Evolutionary conservation across 1,140 invertebrate genomes (phyloP).

Genomic region (Harpegnathos saltator): DNA sequence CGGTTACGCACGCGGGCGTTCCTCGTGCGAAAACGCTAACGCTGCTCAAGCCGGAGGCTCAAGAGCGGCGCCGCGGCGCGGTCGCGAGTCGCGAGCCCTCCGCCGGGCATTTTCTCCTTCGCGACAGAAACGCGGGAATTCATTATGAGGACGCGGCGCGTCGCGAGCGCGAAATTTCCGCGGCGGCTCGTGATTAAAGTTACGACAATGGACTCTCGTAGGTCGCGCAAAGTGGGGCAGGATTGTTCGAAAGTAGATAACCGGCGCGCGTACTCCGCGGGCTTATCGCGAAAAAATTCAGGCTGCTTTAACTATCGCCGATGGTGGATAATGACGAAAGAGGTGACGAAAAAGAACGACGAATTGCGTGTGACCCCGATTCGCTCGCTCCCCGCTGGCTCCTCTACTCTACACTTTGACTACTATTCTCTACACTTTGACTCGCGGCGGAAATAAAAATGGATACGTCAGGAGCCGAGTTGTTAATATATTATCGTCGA

Average conservation of each 20-base stretch:
- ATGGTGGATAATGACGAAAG: not conserved
- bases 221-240: slow-evolving; percentile 31
- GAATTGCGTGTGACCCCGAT: slow-evolving; percentile 7
- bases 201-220: slow-evolving; percentile 47
- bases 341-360: not conserved
- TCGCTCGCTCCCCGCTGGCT: not conserved
- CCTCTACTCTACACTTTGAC: too few relatives aligned
- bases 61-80: slow-evolving; percentile 40
- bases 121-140: slow-evolving; percentile 47
- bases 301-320: not conserved
- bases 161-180: slow-evolving; percentile 14
- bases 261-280: slow-evolving; percentile 7
- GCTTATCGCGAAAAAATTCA: slow-evolving; percentile 26
- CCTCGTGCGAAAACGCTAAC: slow-evolving; percentile 70
- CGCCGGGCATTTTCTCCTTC: slow-evolving; percentile 39
- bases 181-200: slow-evolving; percentile 51
- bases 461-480: not conserved
- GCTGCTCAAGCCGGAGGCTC: slow-evolving; percentile 48
- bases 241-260: slow-evolving; percentile 46
- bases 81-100: slow-evolving; percentile 34
- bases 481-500: not conserved
- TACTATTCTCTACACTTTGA: too few relatives aligned
- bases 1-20: slow-evolving; percentile 58
- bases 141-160: slow-evolving; percentile 16
- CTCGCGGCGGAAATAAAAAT: not conserved